phyloP scores from a whole-genome alignment of 2,888 invertebrate genomes.

The Drosophila koepferae region DNA sequence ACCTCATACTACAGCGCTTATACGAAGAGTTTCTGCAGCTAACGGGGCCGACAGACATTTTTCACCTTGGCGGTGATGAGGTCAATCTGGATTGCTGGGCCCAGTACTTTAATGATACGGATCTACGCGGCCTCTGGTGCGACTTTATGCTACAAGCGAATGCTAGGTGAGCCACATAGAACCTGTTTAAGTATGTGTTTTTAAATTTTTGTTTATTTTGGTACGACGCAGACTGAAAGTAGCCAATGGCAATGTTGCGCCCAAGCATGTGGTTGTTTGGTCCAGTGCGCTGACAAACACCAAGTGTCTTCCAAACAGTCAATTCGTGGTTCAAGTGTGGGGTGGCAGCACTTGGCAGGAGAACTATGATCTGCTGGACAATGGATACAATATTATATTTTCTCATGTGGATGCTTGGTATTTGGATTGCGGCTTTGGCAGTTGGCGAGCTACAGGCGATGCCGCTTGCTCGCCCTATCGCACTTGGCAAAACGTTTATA shows the following conservation, averaged over 20 bases:
- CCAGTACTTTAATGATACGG: constrained; percentile 90
- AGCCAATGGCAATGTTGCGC: constrained; percentile 83
- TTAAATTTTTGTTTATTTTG: not conserved
- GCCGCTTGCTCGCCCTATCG: constrained; percentile 95
- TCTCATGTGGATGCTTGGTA: constrained; percentile 96
- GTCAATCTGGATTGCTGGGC: constrained; percentile 93
- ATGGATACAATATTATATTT: constrained; percentile 91
- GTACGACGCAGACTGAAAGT: constrained; percentile 78
- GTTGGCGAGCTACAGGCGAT: constrained; percentile 92
- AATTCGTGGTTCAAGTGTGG: constrained; percentile 91
- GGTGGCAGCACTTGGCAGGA: constrained; percentile 93
- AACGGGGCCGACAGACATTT: constrained; percentile 91
- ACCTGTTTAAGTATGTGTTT: not conserved
- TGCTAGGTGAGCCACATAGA: constrained; percentile 81
- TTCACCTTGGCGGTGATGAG: constrained; percentile 90
- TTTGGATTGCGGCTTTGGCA: constrained; percentile 94
- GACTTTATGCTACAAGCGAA: constrained; percentile 90
- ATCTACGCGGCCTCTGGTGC: constrained; percentile 92
- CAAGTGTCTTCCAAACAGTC: constrained; percentile 88
- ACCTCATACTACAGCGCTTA: constrained; percentile 89
- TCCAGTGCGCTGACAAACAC: constrained; percentile 91
- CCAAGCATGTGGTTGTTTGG: constrained; percentile 88
- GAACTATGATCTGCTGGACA: constrained; percentile 90
- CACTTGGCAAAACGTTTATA: constrained; percentile 94
- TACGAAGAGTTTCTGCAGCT: constrained; percentile 91